Base-by-base conservation (phyloP, 1,140 invertebrate genomes). In the Solenopsis invicta region DNA sequence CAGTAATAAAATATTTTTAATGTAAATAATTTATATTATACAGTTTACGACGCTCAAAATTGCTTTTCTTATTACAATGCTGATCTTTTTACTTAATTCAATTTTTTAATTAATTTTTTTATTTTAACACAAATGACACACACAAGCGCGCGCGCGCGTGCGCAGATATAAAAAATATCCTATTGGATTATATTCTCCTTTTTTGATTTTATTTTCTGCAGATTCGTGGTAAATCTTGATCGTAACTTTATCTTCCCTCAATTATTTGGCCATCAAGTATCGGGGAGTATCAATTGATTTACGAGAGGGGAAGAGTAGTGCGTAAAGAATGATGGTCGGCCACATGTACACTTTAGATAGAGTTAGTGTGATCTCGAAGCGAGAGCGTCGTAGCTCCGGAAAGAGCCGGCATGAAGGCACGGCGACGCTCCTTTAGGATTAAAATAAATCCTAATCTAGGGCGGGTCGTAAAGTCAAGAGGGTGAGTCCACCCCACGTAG, bases 371-470 rank as follows among this genome's bases (percentile, higher is more conserved):
- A 84, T 75, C 67, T 84, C 54, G 24, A 4, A 13, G 54, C n/a
- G 54, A 61, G 45, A 61, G 45, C 41, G 41, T 84, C 80, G 41
- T 75, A 69, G 18, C 18, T 21, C 18, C 4, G 29, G 37, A 54
- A 71, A 61, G 24, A 18, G 37, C 16, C 67, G 80, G 45, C 37
- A 82, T 45, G 45, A 85, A 82, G 72, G 50, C 37, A 1, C 61
- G n/a, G 64, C 54, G 37, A 66, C 82, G 87, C 62, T 91, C 85
- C 81, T 92, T 91, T 71, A 91, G 91, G 91, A 92, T 93, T 92
- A 93, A 92, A 92, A 92, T 93, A 93, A 93, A 93, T 93, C 91
- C 90, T 92, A 92, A 93, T 93, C 92, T 92, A 80, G 85, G 64
- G 10, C 45, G 45, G 87, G 86, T 92, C 92, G 90, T 92, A 88